phyloP scores from a whole-genome alignment of 2,797 vertebrate species.

The Dipus sagitta region DNA sequence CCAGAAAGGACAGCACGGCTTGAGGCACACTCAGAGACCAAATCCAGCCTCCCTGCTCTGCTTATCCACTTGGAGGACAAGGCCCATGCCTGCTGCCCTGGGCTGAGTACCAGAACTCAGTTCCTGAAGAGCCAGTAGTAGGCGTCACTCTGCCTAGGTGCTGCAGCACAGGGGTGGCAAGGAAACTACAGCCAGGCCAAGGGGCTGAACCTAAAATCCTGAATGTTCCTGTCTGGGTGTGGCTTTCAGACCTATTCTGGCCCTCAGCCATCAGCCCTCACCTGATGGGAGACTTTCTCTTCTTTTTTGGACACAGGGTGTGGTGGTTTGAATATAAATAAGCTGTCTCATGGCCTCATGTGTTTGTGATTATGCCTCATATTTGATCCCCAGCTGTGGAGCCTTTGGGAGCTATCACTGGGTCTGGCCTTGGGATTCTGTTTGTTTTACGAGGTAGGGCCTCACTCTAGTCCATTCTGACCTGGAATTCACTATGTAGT shows the following conservation, averaged over 20 bases:
- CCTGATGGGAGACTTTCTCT: background rate
- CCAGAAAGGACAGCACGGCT: background rate
- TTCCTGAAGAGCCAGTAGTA: background rate
- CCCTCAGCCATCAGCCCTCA: background rate
- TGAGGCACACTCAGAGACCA: background rate
- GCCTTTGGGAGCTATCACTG: too few relatives aligned
- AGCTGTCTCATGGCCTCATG: too few relatives aligned
- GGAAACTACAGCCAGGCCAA: background rate
- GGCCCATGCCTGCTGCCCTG: background rate
- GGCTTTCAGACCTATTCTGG: background rate
- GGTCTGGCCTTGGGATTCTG: too few relatives aligned
- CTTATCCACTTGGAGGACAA: too few relatives aligned
- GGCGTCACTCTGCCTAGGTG: too few relatives aligned
- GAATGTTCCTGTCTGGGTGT: accelerated
- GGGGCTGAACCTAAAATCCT: background rate
- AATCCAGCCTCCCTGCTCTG: background rate
- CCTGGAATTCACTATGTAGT: background rate
- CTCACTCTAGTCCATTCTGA: background rate
- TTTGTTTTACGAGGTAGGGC: too few relatives aligned
- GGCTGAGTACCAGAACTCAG: background rate
- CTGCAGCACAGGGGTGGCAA: background rate
- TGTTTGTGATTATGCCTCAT: too few relatives aligned
- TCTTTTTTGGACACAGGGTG: too few relatives aligned
- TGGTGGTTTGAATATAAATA: too few relatives aligned
- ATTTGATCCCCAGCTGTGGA: too few relatives aligned